These are phyloP conservation scores for Coendou prehensilis DNA, from an alignment of 2,797 vertebrate genomes.

Conservation along the genomic window DNA sequence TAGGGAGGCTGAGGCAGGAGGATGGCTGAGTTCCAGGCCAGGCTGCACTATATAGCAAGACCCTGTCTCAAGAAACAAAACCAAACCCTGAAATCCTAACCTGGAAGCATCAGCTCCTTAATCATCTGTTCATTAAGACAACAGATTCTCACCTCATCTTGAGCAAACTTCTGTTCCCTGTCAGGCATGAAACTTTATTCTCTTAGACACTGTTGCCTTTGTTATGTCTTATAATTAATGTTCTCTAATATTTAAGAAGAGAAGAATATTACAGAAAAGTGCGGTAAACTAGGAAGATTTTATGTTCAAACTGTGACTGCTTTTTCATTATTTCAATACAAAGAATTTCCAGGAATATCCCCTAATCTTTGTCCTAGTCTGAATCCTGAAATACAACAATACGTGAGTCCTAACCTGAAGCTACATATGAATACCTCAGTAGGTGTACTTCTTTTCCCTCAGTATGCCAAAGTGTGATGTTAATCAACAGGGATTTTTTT, in stretches of 20 bases:
- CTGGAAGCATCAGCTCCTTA: neutral
- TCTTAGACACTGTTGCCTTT: neutral
- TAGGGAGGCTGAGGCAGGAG: neutral
- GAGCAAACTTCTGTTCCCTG: neutral
- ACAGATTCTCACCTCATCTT: neutral
- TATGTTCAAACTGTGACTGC: slow-evolving; percentile 46
- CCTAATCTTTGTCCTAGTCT: neutral
- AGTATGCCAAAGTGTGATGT: neutral
- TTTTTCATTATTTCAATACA: slow-evolving; percentile 45
- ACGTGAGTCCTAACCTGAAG: slow-evolving; percentile 28
- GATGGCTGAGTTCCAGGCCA: neutral
- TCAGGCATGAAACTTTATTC: neutral
- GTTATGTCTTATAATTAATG: neutral
- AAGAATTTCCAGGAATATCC: slow-evolving; percentile 52
- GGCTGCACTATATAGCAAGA: neutral
- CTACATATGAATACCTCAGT: neutral
- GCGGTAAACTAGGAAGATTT: neutral
- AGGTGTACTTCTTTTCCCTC: neutral
- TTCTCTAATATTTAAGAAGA: slow-evolving; percentile 24
- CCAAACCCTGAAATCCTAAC: neutral
- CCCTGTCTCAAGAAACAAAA: neutral
- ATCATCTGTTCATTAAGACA: neutral
- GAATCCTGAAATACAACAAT: slow-evolving; percentile 8
- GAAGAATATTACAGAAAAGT: neutral
- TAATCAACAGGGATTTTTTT: slow-evolving; percentile 24